phyloP scores from a whole-genome alignment of 2,797 vertebrate species.

The Mionectes olivaceus region DNA sequence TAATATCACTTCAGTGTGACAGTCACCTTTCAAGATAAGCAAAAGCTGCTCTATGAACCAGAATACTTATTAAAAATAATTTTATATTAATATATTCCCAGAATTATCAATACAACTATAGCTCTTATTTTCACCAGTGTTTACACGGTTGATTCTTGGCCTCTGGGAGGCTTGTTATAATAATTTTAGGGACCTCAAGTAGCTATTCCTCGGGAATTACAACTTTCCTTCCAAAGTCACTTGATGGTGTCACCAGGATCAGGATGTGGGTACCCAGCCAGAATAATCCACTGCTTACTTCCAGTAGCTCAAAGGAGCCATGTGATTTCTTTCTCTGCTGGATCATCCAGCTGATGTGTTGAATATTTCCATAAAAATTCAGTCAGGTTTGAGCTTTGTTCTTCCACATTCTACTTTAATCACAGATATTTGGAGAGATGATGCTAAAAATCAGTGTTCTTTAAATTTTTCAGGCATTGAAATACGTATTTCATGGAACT shows the following conservation, averaged over 20 bases:
- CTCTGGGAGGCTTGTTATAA: not conserved
- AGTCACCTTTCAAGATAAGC: not conserved
- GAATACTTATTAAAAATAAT: not conserved
- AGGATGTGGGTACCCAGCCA: not conserved
- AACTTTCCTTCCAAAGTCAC: not conserved
- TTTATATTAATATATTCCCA: not conserved
- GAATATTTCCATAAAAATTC: not conserved
- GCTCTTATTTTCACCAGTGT: not conserved
- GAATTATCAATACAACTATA: not conserved
- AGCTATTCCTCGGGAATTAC: not conserved
- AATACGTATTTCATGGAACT: not conserved
- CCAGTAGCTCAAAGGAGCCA: not conserved
- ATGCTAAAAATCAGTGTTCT: rapidly evolving
- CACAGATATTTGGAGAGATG: not conserved
- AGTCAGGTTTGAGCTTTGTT: not conserved
- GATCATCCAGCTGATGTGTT: not conserved
- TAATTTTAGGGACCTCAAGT: not conserved
- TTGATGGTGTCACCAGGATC: not conserved
- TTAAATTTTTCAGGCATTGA: not conserved
- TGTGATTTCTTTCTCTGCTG: not conserved
- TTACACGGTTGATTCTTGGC: not conserved
- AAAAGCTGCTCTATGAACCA: not conserved
- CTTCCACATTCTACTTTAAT: not conserved
- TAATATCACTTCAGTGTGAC: not conserved
- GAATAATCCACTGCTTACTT: not conserved